Evolutionary conservation across 2,113 vertebrate species (phyloP), one percentile per base, ranked within the genome.

Genomic region (Rhinoptilus africanus): DNA sequence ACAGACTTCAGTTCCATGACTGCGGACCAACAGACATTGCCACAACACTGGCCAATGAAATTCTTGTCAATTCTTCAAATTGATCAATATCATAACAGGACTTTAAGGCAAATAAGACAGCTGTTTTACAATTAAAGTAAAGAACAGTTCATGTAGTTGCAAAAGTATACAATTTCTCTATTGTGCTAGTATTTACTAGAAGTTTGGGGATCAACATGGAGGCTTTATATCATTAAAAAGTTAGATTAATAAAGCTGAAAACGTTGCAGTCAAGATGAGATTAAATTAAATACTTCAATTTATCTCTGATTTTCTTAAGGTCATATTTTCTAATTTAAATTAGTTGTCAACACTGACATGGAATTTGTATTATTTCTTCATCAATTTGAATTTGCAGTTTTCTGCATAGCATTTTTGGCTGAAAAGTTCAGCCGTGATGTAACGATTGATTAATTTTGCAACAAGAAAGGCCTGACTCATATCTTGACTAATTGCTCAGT

Each of bases 301-400:
- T 81, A 74, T 68, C 69, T 78, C 56, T 48, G 6, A 34, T 85
- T 94, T 94, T 95, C 43, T 73, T 89, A 96, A 96, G 85, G 74
- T 92, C 78, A 75, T 37, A 43, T 64, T 87, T 95, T 79, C 56
- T 76, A 94, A 93, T 68, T 35, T 39, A 95, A 89, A 85, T n/a
- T 71, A 71, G 51, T 92, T 93, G 51, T 85, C 82, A 85, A 12
- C 2, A 10, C 28, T 96, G 86, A 66, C 59, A 66, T 27, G 12
- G 17, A 80, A 83, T 26, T 39, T 30, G 20, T 82, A 62, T 64
- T 84, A 86, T 59, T 93, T 86, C 69, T 81, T 89, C 63, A 93
- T 88, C 68, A 74, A 43, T 86, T 80, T 81, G 37, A 93, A 67
- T 80, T 88, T 88, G 39, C 15, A 76, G 63, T 57, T 62, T 80